phyloP scores from a whole-genome alignment of 2,113 vertebrate genomes.

The Daubentonia madagascariensis region DNA sequence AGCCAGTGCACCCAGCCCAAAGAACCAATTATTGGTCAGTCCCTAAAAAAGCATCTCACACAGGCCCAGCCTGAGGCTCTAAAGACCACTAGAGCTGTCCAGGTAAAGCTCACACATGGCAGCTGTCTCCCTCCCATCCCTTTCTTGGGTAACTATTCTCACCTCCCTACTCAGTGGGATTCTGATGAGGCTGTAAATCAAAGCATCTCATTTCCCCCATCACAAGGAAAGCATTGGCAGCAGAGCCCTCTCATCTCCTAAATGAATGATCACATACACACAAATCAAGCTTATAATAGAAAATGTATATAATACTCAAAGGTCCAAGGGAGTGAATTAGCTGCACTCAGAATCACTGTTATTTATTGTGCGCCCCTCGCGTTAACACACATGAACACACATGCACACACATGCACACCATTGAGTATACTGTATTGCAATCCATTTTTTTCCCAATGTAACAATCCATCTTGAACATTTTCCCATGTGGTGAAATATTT shows the following conservation, averaged over 20 bases:
- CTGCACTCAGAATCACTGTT: neutral
- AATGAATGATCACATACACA: neutral
- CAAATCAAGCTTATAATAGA: neutral
- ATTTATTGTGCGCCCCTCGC: neutral
- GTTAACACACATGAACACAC: neutral
- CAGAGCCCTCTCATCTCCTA: neutral
- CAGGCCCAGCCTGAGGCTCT: neutral
- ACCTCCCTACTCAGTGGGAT: neutral
- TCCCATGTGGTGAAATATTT: neutral
- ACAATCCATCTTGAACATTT: neutral
- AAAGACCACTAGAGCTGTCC: neutral
- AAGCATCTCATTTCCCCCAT: neutral
- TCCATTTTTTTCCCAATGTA: neutral
- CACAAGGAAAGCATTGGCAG: neutral
- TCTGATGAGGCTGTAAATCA: neutral
- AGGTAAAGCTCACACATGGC: neutral
- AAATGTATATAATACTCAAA: neutral
- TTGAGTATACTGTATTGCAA: neutral
- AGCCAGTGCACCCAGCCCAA: too few species aligned
- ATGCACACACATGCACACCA: neutral
- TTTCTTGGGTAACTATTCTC: neutral
- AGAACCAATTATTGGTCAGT: neutral
- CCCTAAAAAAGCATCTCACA: neutral
- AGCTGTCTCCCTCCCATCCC: neutral
- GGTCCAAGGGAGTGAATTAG: neutral